Conservation (phyloP, 2,888 invertebrate genomes). For the Leptinotarsa haldemani region DNA sequence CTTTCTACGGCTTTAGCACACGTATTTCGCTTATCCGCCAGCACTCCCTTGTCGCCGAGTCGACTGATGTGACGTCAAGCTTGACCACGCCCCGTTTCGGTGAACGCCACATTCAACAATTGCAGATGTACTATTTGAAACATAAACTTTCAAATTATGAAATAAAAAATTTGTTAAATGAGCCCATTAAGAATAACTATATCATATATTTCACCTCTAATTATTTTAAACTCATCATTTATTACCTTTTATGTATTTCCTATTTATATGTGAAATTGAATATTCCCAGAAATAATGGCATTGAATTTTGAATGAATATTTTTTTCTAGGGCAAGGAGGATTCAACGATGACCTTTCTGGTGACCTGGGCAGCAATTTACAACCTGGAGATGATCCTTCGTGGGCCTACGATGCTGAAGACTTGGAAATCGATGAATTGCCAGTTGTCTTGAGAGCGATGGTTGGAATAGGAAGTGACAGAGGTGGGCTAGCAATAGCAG, state of each 20-base stretch:
- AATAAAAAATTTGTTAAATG: too few relatives aligned
- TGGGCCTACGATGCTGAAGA: constrained; percentile 72
- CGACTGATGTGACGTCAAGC: too few relatives aligned
- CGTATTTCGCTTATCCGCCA: too few relatives aligned
- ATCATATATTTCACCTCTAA: too few relatives aligned
- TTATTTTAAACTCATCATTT: not conserved
- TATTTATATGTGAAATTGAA: not conserved
- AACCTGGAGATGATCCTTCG: constrained; percentile 63
- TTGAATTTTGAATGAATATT: not conserved
- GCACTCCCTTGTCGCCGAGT: too few relatives aligned
- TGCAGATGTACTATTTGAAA: too few relatives aligned
- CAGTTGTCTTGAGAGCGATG: constrained; percentile 84
- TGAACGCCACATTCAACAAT: too few relatives aligned
- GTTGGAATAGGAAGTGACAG: constrained; percentile 71
- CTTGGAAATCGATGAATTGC: constrained; percentile 78
- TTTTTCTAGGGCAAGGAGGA: constrained; percentile 52
- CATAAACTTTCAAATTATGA: too few relatives aligned
- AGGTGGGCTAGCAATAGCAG: constrained; percentile 56
- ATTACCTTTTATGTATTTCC: not conserved
- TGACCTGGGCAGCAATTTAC: constrained; percentile 49
- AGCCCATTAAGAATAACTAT: too few relatives aligned
- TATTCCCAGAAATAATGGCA: too few relatives aligned
- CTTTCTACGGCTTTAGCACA: too few relatives aligned
- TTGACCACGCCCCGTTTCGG: too few relatives aligned
- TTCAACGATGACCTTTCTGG: constrained; percentile 59